Evolutionary conservation across 64 coral and sea anemone genomes (phyloP).

Genomic region (Orbicella faveolata): DNA sequence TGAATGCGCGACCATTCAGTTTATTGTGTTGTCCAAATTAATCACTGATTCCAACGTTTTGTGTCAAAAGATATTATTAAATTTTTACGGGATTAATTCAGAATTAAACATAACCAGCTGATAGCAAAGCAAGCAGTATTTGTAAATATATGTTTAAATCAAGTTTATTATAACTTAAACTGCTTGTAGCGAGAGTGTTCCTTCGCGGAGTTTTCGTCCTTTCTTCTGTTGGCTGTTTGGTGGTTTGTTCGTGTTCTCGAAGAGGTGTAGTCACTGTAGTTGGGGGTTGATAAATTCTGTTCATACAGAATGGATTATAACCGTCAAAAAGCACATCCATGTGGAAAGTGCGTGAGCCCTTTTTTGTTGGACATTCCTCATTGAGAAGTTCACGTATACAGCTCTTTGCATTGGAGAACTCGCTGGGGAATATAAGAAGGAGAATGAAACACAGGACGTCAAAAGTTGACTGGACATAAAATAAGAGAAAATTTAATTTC

Average conservation of each 20-base stretch:
- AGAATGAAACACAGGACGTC: neutral
- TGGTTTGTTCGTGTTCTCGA: neutral
- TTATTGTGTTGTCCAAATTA: too few species aligned
- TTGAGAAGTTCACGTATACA: neutral
- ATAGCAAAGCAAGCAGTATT: too few species aligned
- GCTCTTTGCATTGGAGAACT: conserved; percentile 16
- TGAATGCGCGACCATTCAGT: too few species aligned
- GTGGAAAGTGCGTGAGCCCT: neutral
- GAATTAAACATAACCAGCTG: too few species aligned
- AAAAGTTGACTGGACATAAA: neutral
- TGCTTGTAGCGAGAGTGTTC: neutral
- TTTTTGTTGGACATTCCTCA: neutral
- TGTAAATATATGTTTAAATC: too few species aligned
- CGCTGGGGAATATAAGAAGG: neutral
- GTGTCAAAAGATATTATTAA: too few species aligned
- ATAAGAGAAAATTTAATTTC: neutral
- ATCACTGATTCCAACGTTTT: too few species aligned
- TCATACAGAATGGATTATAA: conserved; percentile 24
- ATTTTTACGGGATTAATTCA: too few species aligned
- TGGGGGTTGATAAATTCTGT: neutral
- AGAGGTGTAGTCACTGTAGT: neutral
- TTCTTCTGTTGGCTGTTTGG: neutral
- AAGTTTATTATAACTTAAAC: neutral
- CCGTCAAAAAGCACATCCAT: conserved; percentile 14
- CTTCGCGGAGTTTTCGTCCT: neutral